Conservation (phyloP, 2,888 invertebrate genomes). For the Epinotia ramella region DNA sequence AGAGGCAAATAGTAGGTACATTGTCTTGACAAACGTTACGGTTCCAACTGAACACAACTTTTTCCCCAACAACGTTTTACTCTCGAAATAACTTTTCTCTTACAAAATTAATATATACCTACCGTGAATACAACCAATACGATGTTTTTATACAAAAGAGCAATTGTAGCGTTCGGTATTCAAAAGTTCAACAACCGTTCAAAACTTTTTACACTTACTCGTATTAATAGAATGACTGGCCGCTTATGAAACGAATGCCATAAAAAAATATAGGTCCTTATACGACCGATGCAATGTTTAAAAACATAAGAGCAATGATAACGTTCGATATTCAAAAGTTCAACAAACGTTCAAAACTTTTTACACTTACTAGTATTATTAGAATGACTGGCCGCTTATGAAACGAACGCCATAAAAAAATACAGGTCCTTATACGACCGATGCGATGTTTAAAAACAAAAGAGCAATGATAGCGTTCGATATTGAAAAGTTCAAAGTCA, state of each 20-base stretch:
- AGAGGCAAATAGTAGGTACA: no score
- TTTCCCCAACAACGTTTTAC: no score
- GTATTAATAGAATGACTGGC: background rate
- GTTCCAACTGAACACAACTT: background rate
- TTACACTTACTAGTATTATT: no score
- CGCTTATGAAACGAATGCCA: background rate
- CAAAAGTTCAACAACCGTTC: background rate
- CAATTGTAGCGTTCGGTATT: background rate
- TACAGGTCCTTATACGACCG: background rate
- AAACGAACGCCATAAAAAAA: background rate
- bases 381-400: background rate
- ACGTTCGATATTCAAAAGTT: background rate
- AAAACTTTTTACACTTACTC: background rate
- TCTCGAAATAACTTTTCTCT: no score
- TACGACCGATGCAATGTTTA: background rate
- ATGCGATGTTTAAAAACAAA: constrained; percentile 35
- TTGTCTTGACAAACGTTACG: no score
- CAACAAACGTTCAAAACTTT: background rate
- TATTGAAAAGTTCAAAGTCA: constrained; percentile 83
- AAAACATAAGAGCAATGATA: no score
- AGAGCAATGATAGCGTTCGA: constrained; percentile 53
- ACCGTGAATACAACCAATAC: background rate
- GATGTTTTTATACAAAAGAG: background rate
- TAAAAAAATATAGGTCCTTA: background rate
- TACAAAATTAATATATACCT: background rate